Evolutionary conservation across 1,140 invertebrate species (phyloP).

Genomic region (Zaprionus gabonicus): DNA sequence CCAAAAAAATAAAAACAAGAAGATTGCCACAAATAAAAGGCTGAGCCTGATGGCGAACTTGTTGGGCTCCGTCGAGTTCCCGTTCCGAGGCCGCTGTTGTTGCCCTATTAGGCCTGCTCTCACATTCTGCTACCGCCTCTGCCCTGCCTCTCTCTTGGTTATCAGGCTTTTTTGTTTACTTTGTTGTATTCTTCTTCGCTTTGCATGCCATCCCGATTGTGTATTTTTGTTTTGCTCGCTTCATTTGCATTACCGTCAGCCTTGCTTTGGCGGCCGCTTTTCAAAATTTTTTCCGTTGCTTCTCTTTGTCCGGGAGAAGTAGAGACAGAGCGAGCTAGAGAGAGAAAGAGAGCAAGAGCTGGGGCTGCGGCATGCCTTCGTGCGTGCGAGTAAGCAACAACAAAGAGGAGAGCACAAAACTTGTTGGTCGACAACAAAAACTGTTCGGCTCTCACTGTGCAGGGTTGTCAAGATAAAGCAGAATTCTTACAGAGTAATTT

Average conservation of each 20-base stretch:
- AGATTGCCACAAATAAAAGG: slow-evolving; percentile 24
- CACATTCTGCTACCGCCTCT: neutral
- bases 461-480: slow-evolving; percentile 47
- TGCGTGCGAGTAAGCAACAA: slow-evolving; percentile 20
- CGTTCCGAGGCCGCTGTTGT: slow-evolving; percentile 8
- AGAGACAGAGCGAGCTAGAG: slow-evolving; percentile 8
- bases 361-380: slow-evolving; percentile 31
- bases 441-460: slow-evolving; percentile 38
- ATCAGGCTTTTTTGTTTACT: slow-evolving; percentile 53
- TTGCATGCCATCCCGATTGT: slow-evolving; percentile 40
- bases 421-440: slow-evolving; percentile 63
- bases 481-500: neutral
- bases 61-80: slow-evolving; percentile 14
- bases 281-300: neutral
- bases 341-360: slow-evolving; percentile 15
- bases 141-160: slow-evolving; percentile 27
- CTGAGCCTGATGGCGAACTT: slow-evolving; percentile 21
- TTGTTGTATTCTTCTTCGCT: slow-evolving; percentile 50
- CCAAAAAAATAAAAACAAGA: slow-evolving; percentile 19
- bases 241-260: slow-evolving; percentile 44
- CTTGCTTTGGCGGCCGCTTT: slow-evolving; percentile 20
- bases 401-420: slow-evolving; percentile 54
- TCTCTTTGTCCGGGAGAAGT: neutral
- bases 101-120: slow-evolving; percentile 27
- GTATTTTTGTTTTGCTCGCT: slow-evolving; percentile 72